Evolutionary conservation across 1,140 invertebrate species (phyloP).

Genomic region (Subanguina moxae): DNA sequence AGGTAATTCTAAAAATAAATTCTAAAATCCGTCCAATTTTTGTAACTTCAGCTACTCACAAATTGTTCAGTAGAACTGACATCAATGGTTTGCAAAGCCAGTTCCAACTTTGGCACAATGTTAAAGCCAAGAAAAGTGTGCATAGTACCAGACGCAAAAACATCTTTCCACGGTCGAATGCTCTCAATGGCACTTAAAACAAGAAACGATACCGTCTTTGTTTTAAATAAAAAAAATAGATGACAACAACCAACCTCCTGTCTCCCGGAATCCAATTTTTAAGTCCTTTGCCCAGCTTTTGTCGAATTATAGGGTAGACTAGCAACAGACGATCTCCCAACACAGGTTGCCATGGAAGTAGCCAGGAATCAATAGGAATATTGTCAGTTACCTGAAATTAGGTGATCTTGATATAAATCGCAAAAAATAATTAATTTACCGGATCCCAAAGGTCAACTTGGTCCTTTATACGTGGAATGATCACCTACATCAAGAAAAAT

Average conservation of each 20-base stretch:
- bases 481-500: too few relatives aligned
- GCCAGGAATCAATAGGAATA: constrained; percentile 89
- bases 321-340: constrained; percentile 72
- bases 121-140: constrained; percentile 46
- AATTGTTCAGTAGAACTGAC: constrained; percentile 23
- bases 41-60: constrained; percentile 1
- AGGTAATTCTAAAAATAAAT: constrained; percentile 18
- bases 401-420: too few relatives aligned
- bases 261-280: constrained; percentile 70
- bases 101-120: constrained; percentile 53
- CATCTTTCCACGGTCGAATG: constrained; percentile 82
- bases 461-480: constrained; percentile 46
- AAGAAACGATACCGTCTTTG: too few relatives aligned
- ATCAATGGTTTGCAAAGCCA: constrained; percentile 21
- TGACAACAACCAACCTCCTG: constrained; percentile 19
- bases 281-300: constrained; percentile 83
- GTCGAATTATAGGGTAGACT: constrained; percentile 84
- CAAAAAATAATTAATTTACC: constrained; percentile 68
- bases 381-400: constrained; percentile 87
- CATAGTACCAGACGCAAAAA: constrained; percentile 66
- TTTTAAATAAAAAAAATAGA: too few relatives aligned
- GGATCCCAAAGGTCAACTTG: constrained; percentile 77
- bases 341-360: constrained; percentile 85
- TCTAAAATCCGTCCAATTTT: background rate
- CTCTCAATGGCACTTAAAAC: constrained; percentile 86